phyloP scores from a whole-genome alignment of 92 coral and sea anemone species.

The Pocillopora meandrina region DNA sequence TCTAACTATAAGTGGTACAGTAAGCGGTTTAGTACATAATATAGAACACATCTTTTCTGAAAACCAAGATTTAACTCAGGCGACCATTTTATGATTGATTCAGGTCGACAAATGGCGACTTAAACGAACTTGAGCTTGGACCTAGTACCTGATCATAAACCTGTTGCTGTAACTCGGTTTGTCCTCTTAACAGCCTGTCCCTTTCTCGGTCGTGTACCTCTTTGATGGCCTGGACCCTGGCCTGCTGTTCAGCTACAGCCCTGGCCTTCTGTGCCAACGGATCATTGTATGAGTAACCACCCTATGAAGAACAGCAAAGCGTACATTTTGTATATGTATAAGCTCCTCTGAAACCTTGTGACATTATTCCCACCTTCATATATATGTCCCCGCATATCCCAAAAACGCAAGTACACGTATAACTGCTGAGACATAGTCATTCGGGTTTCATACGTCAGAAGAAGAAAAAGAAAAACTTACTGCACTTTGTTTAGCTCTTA shows the following conservation, averaged over 20 bases:
- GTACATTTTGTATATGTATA: no score
- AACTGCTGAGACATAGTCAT: neutral
- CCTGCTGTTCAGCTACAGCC: constrained; percentile 73
- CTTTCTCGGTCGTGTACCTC: constrained; percentile 75
- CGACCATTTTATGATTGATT: no score
- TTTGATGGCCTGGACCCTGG: constrained; percentile 58
- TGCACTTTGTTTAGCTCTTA: constrained; percentile 34
- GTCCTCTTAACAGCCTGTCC: constrained; percentile 58
- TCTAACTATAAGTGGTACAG: no score
- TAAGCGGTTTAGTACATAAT: no score
- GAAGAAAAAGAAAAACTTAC: neutral
- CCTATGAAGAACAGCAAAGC: constrained; percentile 1
- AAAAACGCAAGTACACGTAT: no score
- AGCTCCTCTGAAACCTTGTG: neutral
- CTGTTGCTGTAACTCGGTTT: constrained; percentile 61
- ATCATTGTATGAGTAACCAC: constrained; percentile 13
- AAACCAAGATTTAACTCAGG: no score
- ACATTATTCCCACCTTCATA: no score
- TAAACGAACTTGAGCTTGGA: neutral
- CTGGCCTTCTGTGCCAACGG: constrained; percentile 66
- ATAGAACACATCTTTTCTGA: no score
- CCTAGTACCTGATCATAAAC: constrained; percentile 37
- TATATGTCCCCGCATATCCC: no score
- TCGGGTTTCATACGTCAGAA: no score
- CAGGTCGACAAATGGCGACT: no score